Evolutionary conservation across 2,797 vertebrate genomes (phyloP).

Genomic region (Vespertilio murinus): DNA sequence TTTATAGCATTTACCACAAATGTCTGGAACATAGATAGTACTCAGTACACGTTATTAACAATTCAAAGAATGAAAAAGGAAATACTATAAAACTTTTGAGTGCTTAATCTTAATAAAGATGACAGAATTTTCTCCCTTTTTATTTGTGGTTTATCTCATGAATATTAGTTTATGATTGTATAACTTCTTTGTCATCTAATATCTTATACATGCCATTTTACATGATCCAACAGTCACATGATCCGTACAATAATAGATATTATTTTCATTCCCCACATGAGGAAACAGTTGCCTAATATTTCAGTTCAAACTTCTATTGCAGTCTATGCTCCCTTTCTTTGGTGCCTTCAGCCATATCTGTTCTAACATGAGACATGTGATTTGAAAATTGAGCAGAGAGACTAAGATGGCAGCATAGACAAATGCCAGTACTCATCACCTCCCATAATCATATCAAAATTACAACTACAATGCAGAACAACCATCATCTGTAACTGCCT

Average conservation of each 20-base stretch:
- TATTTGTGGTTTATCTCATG: background rate
- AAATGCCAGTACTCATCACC: too few species aligned
- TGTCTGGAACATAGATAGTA: background rate
- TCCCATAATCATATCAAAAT: too few species aligned
- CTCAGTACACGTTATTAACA: background rate
- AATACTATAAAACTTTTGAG: background rate
- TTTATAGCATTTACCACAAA: conserved; percentile 15
- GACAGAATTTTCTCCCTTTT: background rate
- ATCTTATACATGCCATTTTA: background rate
- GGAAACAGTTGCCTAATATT: background rate
- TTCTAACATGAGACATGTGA: background rate
- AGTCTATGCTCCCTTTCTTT: background rate
- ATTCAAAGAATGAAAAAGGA: background rate
- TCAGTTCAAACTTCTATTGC: background rate
- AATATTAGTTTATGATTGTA: background rate
- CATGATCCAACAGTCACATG: background rate
- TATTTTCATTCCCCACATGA: background rate
- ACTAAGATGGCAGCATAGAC: too few species aligned
- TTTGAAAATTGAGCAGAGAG: conserved; percentile 38
- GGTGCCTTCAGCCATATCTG: background rate
- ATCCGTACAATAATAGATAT: too few species aligned
- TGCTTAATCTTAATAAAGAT: background rate
- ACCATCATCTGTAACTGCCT: too few species aligned
- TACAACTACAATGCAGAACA: too few species aligned
- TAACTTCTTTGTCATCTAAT: background rate